These are phyloP conservation scores for Eidolon helvum DNA, from an alignment of 2,113 vertebrate genomes.

Conservation along the genomic window DNA sequence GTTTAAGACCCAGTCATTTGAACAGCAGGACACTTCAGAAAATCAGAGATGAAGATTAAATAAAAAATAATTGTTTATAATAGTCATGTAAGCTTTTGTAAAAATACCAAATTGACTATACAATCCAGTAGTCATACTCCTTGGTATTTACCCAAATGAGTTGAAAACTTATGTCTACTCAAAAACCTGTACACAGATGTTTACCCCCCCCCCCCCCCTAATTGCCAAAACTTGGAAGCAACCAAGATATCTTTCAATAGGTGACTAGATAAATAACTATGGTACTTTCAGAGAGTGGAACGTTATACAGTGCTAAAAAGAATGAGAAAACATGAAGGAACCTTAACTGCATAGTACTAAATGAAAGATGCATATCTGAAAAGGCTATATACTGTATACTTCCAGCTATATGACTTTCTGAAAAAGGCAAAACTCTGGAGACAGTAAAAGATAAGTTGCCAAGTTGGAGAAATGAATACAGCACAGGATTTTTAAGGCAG, in stretches of 20 bases:
- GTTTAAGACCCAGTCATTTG: not conserved
- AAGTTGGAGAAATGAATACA: not conserved
- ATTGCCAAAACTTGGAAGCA: conserved; percentile 8
- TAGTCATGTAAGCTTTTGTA: not conserved
- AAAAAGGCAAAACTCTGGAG: conserved; percentile 7
- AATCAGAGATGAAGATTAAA: conserved; percentile 13
- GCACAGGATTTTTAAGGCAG: not conserved
- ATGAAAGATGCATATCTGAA: not conserved
- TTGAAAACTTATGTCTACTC: not conserved
- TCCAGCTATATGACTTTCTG: not conserved
- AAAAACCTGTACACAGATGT: not conserved
- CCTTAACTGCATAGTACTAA: not conserved
- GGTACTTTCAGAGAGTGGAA: not conserved
- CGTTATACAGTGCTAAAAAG: not conserved
- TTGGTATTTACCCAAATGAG: not conserved
- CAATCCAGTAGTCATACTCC: not conserved
- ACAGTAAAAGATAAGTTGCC: not conserved
- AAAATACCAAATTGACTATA: not conserved
- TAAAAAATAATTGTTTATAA: conserved; percentile 20
- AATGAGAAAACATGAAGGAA: not conserved
- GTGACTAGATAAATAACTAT: not conserved
- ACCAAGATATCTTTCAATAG: not conserved
- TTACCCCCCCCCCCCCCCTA: too few species aligned
- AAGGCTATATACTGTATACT: not conserved
- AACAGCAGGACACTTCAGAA: not conserved